A percentile compares a stretch with the other conserved stretches of the same genome.
These are phyloP conservation scores for Barnardius zonarius DNA, from an alignment of 2,113 vertebrate genomes.

Conservation along the genomic window DNA sequence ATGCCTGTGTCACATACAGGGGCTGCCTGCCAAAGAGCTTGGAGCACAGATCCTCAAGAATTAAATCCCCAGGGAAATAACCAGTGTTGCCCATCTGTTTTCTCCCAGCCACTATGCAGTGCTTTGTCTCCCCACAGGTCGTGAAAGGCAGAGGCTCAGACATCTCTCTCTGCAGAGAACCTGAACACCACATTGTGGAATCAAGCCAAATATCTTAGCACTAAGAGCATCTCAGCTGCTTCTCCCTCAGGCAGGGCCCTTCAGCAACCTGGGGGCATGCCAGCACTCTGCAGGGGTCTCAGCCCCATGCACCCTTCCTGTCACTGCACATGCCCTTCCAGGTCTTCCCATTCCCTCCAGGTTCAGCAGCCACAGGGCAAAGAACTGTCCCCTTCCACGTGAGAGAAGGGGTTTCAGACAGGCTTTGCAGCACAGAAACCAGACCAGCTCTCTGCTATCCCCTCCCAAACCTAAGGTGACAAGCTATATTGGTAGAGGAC, in stretches of 20 bases:
- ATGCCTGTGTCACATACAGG: accelerated
- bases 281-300: not conserved
- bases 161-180: not conserved
- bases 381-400: not conserved
- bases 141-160: not conserved
- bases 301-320: not conserved
- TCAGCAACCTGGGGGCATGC: not conserved
- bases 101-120: not conserved
- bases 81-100: not conserved
- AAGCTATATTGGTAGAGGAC: not conserved
- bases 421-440: not conserved
- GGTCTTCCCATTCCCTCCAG: not conserved
- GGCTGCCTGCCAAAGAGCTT: not conserved
- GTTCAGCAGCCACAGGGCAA: not conserved
- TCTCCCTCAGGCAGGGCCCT: not conserved
- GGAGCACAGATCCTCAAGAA: not conserved
- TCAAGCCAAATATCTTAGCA: not conserved
- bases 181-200: not conserved
- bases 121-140: not conserved
- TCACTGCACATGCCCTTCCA: not conserved
- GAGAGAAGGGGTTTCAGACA: not conserved
- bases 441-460: not conserved
- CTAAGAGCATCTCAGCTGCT: not conserved
- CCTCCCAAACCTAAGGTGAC: not conserved
- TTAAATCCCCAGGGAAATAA: not conserved